Percentiles rank a stretch among this genome's conserved stretches.
Conservation (phyloP, 2,888 invertebrate species). For the Tinea trinotella region DNA sequence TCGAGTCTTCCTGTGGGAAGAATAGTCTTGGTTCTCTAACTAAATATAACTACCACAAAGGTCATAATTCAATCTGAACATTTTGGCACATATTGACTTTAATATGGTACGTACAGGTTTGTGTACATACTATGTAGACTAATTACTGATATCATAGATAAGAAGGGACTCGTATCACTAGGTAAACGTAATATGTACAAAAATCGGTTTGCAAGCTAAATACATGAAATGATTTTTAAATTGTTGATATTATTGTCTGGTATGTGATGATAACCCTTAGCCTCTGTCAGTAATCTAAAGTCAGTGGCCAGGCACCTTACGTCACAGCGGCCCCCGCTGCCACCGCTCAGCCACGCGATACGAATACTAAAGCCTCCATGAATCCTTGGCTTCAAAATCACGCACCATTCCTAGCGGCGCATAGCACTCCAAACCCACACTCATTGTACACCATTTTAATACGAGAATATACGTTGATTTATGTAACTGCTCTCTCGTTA, state of each 20-base stretch:
- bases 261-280: slow-evolving; percentile 14
- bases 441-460: not conserved
- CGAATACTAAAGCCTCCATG: slow-evolving; percentile 70
- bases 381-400: slow-evolving; percentile 72
- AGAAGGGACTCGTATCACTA: not conserved
- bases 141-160: not conserved
- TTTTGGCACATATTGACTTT: not conserved
- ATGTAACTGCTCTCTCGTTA: slow-evolving; percentile 4
- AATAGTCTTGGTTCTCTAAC: too few species aligned
- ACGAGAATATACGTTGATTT: not conserved
- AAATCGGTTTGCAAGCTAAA: too few species aligned
- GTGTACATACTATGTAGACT: not conserved
- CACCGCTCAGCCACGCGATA: slow-evolving; percentile 50
- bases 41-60: not conserved
- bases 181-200: too few species aligned
- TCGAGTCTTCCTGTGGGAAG: too few species aligned
- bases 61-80: not conserved
- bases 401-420: slow-evolving; percentile 61
- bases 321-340: slow-evolving; percentile 42
- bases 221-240: not conserved
- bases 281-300: slow-evolving; percentile 42
- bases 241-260: slow-evolving; percentile 11
- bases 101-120: not conserved
- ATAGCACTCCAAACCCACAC: slow-evolving; percentile 10
- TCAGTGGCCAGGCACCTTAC: slow-evolving; percentile 63